phyloP scores from a whole-genome alignment of 2,113 vertebrate genomes.

The Ceuthmochares aereus region DNA sequence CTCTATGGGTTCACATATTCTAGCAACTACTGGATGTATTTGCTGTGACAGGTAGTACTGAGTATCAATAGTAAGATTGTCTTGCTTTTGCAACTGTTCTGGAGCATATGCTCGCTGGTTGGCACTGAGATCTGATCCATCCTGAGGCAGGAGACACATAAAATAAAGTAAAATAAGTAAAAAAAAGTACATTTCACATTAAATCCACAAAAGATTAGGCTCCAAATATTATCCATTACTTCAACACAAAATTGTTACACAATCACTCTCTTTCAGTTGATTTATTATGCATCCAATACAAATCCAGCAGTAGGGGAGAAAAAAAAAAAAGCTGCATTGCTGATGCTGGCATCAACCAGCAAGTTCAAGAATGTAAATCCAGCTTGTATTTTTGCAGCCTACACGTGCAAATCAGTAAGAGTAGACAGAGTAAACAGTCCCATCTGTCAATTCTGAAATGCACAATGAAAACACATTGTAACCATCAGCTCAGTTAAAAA shows the following conservation, averaged over 20 bases:
- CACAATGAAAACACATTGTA: slow-evolving; percentile 68
- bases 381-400: slow-evolving; percentile 66
- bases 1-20: slow-evolving; percentile 97
- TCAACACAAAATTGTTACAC: not conserved
- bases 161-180: not conserved
- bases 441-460: slow-evolving; percentile 71
- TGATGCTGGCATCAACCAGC: slow-evolving; percentile 47
- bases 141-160: slow-evolving; percentile 73
- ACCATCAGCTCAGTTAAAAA: slow-evolving; percentile 65
- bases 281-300: slow-evolving; percentile 43
- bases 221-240: not conserved
- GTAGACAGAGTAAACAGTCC: slow-evolving; percentile 73
- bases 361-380: slow-evolving; percentile 71
- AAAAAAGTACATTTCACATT: not conserved
- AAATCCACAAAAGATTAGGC: not conserved
- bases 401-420: slow-evolving; percentile 71
- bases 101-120: slow-evolving; percentile 93
- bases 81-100: slow-evolving; percentile 95
- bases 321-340: slow-evolving; percentile 32
- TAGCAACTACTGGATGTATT: slow-evolving; percentile 94
- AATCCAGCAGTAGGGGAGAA: slow-evolving; percentile 32
- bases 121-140: slow-evolving; percentile 90
- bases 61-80: slow-evolving; percentile 86
- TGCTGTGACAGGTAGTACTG: slow-evolving; percentile 98
- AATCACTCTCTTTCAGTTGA: not conserved